phyloP scores from a whole-genome alignment of 2,797 vertebrate genomes.

The Peromyscus nudipes region DNA sequence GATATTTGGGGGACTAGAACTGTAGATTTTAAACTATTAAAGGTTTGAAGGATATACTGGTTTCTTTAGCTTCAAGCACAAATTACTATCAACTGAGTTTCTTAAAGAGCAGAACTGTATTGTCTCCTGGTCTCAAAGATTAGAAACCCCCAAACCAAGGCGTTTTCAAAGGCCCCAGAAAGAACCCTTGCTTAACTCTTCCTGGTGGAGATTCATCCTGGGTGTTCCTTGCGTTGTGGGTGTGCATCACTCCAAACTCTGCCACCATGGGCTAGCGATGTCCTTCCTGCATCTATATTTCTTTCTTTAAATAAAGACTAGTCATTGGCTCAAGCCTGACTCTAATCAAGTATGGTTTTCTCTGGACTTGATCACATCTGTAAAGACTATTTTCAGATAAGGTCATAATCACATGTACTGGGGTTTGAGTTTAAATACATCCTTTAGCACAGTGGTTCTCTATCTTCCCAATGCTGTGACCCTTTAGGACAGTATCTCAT shows the following conservation, averaged over 20 bases:
- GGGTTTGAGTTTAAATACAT: background rate
- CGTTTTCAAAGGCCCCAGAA: background rate
- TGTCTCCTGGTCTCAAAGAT: background rate
- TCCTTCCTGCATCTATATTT: background rate
- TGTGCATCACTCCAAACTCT: background rate
- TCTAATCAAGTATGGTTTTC: background rate
- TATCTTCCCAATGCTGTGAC: background rate
- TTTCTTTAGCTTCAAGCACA: background rate
- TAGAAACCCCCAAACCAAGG: constrained; percentile 3
- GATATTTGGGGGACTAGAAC: constrained; percentile 3
- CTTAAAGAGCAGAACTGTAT: constrained; percentile 22
- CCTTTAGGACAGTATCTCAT: background rate
- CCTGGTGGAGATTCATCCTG: background rate
- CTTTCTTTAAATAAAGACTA: constrained; percentile 13
- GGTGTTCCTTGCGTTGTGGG: background rate
- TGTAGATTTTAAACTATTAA: constrained; percentile 25
- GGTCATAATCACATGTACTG: background rate
- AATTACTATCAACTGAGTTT: background rate
- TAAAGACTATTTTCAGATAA: constrained; percentile 46
- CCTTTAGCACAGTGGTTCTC: background rate
- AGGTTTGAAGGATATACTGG: background rate
- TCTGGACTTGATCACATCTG: constrained; percentile 6
- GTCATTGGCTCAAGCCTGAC: background rate
- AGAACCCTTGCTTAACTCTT: background rate
- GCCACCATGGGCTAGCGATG: background rate